Percentiles rank a stretch among this genome's conserved stretches.
These are phyloP conservation scores for Laticauda colubrina DNA, from an alignment of 2,113 vertebrate species.

Conservation along the genomic window DNA sequence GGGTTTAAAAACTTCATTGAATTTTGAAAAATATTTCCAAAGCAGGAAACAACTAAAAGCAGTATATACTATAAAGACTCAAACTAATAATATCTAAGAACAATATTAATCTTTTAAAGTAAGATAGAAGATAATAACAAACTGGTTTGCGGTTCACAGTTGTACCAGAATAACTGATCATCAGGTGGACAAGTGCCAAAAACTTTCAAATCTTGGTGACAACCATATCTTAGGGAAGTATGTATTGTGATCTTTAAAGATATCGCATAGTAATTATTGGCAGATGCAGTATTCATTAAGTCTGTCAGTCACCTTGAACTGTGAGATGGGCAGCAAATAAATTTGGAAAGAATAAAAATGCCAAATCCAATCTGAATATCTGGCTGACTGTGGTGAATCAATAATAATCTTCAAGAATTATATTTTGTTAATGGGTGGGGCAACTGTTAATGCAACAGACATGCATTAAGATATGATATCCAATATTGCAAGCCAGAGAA, in stretches of 20 bases:
- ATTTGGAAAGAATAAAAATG: not conserved
- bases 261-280: not conserved
- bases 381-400: not conserved
- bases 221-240: not conserved
- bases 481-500: not conserved
- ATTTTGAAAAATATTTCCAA: not conserved
- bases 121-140: not conserved
- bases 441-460: not conserved
- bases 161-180: not conserved
- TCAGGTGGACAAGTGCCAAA: not conserved
- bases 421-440: not conserved
- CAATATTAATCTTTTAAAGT: not conserved
- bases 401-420: not conserved
- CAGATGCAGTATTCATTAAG: not conserved
- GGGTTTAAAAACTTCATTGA: not conserved
- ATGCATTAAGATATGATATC: not conserved
- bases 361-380: not conserved
- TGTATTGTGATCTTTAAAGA: not conserved
- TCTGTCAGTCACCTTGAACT: not conserved
- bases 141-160: not conserved
- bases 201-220: not conserved
- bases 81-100: not conserved
- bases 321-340: not conserved
- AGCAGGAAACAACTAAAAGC: not conserved
- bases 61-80: not conserved